Evolutionary conservation across 2,888 invertebrate genomes (phyloP).

Genomic region (Eucriotettix oculatus): DNA sequence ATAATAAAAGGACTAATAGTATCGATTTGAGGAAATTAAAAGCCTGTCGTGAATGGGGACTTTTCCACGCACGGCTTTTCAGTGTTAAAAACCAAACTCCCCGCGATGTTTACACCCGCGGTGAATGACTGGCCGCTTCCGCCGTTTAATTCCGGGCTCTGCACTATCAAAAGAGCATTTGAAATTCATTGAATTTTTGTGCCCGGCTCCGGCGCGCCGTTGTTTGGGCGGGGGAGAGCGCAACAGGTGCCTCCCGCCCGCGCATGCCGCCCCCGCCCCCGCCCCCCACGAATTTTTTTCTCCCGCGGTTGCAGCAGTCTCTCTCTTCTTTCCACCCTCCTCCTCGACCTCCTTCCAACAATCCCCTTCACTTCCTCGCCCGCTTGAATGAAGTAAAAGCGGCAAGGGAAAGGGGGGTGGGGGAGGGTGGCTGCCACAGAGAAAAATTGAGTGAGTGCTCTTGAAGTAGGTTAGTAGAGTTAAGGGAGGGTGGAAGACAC

Average conservation of each 20-base stretch:
- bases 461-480: too few species aligned
- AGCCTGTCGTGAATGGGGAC: too few species aligned
- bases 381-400: background rate
- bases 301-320: background rate
- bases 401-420: background rate
- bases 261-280: background rate
- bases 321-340: background rate
- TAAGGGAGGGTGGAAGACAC: too few species aligned
- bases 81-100: too few species aligned
- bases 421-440: background rate
- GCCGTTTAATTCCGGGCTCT: background rate
- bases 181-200: slow-evolving; percentile 13
- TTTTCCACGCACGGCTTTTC: too few species aligned
- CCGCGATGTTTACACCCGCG: too few species aligned
- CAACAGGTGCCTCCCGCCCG: background rate
- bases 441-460: background rate
- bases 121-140: too few species aligned
- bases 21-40: too few species aligned
- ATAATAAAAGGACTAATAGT: too few species aligned
- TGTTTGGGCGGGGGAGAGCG: background rate
- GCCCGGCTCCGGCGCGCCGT: background rate
- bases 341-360: background rate
- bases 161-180: slow-evolving; percentile 10
- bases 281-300: too few species aligned
- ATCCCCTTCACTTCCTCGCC: background rate